phyloP scores from a whole-genome alignment of 2,888 invertebrate genomes.

The Metacarcinus magister region DNA sequence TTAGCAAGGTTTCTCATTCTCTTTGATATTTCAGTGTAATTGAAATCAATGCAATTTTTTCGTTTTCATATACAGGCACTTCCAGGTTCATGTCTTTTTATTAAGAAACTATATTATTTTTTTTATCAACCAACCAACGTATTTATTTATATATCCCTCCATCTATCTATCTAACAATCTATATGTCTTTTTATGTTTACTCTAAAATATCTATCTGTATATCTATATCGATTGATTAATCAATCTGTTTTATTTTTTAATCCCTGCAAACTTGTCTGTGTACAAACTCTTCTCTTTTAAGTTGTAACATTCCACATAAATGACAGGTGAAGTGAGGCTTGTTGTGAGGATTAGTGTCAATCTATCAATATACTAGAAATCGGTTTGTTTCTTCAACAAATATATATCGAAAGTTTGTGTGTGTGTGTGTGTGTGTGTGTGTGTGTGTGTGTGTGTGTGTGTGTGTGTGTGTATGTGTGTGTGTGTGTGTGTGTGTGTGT shows the following conservation, averaged over 20 bases:
- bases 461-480: slow-evolving; percentile 18
- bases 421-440: slow-evolving; percentile 26
- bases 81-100: not conserved
- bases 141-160: not conserved
- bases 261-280: not conserved
- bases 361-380: no score
- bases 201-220: not conserved
- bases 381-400: not conserved
- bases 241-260: not conserved
- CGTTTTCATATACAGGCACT: not conserved
- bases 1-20: not conserved
- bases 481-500: not conserved
- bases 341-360: not conserved
- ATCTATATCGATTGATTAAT: not conserved
- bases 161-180: not conserved
- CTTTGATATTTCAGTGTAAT: not conserved
- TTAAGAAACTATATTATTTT: not conserved
- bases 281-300: not conserved
- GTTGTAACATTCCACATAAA: not conserved
- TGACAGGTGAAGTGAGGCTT: slow-evolving; percentile 1
- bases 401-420: not conserved
- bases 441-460: slow-evolving; percentile 19
- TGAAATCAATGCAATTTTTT: not conserved
- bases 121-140: no score
- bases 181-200: not conserved